Conservation (phyloP, 2,888 invertebrate genomes). For the Hypsopygia costalis region DNA sequence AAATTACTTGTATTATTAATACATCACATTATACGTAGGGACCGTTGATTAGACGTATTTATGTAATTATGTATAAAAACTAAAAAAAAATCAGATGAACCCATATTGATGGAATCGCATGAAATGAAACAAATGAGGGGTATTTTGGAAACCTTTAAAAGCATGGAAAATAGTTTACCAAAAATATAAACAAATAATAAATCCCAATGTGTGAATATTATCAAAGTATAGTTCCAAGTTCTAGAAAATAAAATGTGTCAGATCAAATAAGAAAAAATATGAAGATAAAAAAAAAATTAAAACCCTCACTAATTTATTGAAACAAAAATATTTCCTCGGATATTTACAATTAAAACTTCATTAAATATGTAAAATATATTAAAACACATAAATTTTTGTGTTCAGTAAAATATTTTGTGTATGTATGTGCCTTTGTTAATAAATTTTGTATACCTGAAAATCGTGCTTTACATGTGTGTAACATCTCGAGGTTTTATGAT, state of each 20-base stretch:
- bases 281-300: too few relatives aligned
- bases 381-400: not conserved
- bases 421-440: slow-evolving; percentile 16
- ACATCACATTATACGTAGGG: too few relatives aligned
- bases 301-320: too few relatives aligned
- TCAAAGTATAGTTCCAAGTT: too few relatives aligned
- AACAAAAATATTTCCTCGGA: too few relatives aligned
- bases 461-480: not conserved
- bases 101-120: slow-evolving; percentile 10
- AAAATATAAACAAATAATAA: not conserved
- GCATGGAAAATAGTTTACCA: not conserved
- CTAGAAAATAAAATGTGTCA: too few relatives aligned
- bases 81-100: too few relatives aligned
- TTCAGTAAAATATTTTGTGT: not conserved
- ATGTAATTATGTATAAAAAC: too few relatives aligned
- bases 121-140: slow-evolving; percentile 12
- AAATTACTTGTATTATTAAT: too few relatives aligned
- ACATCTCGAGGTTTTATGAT: not conserved
- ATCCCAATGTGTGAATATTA: not conserved
- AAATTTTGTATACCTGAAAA: slow-evolving; percentile 16
- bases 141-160: slow-evolving; percentile 5
- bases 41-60: too few relatives aligned
- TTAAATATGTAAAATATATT: not conserved
- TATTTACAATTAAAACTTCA: not conserved
- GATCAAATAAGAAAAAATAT: too few relatives aligned